A percentile compares a stretch with the other conserved stretches of the same genome.
Conservation (phyloP, 2,888 invertebrate species). For the Chloromyia formosa region DNA sequence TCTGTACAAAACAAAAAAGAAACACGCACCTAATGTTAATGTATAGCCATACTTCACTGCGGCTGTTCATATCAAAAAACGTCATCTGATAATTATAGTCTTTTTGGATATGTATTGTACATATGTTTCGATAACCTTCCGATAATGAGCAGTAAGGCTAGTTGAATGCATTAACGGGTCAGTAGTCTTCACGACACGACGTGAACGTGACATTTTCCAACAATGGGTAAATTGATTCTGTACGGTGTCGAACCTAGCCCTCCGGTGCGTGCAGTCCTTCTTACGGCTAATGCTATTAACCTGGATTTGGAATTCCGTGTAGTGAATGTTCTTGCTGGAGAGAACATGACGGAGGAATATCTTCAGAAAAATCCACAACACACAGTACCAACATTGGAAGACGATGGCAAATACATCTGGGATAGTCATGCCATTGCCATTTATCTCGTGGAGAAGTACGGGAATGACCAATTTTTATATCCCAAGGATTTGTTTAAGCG, state of each 20-base stretch:
- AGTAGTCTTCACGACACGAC: too few relatives aligned
- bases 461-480: slow-evolving; percentile 45
- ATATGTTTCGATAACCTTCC: too few relatives aligned
- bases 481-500: slow-evolving; percentile 46
- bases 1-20: too few relatives aligned
- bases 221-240: slow-evolving; percentile 55
- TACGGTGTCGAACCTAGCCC: slow-evolving; percentile 56
- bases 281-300: slow-evolving; percentile 55
- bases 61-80: too few relatives aligned
- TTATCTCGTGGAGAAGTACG: slow-evolving; percentile 47
- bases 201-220: neutral
- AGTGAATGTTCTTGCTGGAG: slow-evolving; percentile 54
- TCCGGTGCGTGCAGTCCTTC: slow-evolving; percentile 56
- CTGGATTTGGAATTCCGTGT: slow-evolving; percentile 51
- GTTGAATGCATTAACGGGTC: too few relatives aligned
- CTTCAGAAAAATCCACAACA: slow-evolving; percentile 49
- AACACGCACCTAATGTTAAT: too few relatives aligned
- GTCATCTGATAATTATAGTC: too few relatives aligned
- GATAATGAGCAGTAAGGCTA: too few relatives aligned
- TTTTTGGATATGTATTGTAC: too few relatives aligned
- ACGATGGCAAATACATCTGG: slow-evolving; percentile 45
- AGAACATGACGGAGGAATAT: slow-evolving; percentile 46
- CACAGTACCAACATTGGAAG: slow-evolving; percentile 49
- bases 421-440: slow-evolving; percentile 47
- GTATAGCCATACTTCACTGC: too few relatives aligned